Percentiles rank a stretch among this genome's conserved stretches.
These are phyloP conservation scores for Dicerorhinus sumatrensis DNA, from an alignment of 2,113 vertebrate genomes.

Conservation along the genomic window DNA sequence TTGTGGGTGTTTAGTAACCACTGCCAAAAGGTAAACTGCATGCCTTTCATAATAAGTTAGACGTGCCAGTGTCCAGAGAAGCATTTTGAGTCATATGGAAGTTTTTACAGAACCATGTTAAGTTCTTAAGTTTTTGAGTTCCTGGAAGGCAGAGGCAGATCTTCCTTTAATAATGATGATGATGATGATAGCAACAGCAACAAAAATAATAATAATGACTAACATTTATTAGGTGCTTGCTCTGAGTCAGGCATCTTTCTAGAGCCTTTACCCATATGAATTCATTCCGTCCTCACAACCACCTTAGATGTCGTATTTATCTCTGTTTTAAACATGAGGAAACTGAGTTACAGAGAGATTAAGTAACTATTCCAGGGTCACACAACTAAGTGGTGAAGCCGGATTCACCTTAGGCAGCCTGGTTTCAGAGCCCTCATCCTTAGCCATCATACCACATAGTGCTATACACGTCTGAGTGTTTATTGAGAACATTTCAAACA, in stretches of 20 bases:
- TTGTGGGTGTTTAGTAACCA: not conserved
- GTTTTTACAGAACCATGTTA: slow-evolving; percentile 19
- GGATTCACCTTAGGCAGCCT: not conserved
- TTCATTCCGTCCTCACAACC: not conserved
- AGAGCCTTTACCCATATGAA: not conserved
- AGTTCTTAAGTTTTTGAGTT: slow-evolving; percentile 35
- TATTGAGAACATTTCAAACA: slow-evolving; percentile 12
- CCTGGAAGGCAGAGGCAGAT: slow-evolving; percentile 19
- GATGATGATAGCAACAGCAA: not conserved
- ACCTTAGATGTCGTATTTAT: not conserved
- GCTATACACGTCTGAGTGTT: not conserved
- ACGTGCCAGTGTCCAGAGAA: not conserved
- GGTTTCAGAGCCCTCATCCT: not conserved
- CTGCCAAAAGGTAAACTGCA: not conserved
- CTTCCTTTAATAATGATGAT: not conserved
- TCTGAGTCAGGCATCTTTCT: not conserved
- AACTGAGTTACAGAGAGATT: slow-evolving; percentile 49
- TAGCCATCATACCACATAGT: not conserved
- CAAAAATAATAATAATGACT: slow-evolving; percentile 2
- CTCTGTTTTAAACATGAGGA: slow-evolving; percentile 53
- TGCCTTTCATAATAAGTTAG: not conserved
- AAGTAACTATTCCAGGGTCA: not conserved
- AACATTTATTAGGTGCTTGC: slow-evolving; percentile 19
- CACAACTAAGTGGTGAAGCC: not conserved
- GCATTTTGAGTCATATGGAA: slow-evolving; percentile 35